These are phyloP conservation scores for Forbesichthys agassizii DNA, from an alignment of 2,113 vertebrate genomes.

Conservation along the genomic window DNA sequence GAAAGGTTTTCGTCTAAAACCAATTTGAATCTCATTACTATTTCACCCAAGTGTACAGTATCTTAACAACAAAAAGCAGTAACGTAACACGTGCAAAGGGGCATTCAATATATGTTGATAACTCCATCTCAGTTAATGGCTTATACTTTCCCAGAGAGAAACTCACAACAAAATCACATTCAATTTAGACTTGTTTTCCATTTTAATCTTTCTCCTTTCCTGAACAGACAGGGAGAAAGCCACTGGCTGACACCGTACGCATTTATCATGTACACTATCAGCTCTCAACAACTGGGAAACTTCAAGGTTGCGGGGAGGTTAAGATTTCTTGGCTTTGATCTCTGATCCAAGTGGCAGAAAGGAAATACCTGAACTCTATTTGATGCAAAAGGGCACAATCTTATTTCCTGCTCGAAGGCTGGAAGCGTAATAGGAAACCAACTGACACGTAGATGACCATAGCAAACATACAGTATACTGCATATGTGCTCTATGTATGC, in stretches of 20 bases:
- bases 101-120: slow-evolving; percentile 17
- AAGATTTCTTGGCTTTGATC: slow-evolving; percentile 66
- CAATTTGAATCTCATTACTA: slow-evolving; percentile 46
- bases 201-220: no score
- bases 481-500: background rate
- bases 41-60: slow-evolving; percentile 33
- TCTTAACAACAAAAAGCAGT: slow-evolving; percentile 22
- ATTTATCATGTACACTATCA: slow-evolving; percentile 55
- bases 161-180: slow-evolving; percentile 44
- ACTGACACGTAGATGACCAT: slow-evolving; percentile 39
- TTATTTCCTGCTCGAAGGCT: slow-evolving; percentile 24
- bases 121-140: slow-evolving; percentile 50
- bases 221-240: slow-evolving; percentile 51
- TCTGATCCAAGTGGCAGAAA: slow-evolving; percentile 48
- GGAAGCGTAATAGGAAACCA: slow-evolving; percentile 14
- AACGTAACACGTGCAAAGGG: slow-evolving; percentile 18
- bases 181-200: slow-evolving; percentile 33
- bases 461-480: slow-evolving; percentile 14
- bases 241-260: slow-evolving; percentile 52
- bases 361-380: slow-evolving; percentile 54
- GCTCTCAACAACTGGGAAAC: slow-evolving; percentile 34
- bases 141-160: slow-evolving; percentile 32
- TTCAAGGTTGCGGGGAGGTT: slow-evolving; percentile 31
- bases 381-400: slow-evolving; percentile 17
- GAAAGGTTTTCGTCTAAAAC: slow-evolving; percentile 4